Percentiles rank a stretch among this genome's conserved stretches.
phyloP scores from a whole-genome alignment of 2,113 vertebrate genomes.

The Amphilophus citrinellus region DNA sequence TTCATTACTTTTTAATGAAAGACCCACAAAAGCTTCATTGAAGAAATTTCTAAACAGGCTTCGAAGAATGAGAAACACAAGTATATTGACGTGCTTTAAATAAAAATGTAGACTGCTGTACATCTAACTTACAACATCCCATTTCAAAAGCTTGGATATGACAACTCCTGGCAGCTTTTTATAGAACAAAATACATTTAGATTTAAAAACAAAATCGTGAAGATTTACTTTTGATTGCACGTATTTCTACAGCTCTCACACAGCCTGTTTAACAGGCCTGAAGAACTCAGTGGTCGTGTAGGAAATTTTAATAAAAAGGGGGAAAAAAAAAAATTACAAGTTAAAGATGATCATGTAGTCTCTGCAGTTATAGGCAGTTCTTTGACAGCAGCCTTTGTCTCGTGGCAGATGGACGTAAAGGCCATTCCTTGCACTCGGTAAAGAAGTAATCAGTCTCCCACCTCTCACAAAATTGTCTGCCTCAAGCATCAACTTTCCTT shows the following conservation, averaged over 20 bases:
- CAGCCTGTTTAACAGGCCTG: not conserved
- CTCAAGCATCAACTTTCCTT: not conserved
- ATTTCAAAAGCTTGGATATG: not conserved
- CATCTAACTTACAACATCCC: not conserved
- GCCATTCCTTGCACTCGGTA: not conserved
- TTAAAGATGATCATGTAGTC: not conserved
- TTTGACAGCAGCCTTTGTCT: not conserved
- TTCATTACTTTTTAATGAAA: not conserved
- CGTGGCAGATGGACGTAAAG: not conserved
- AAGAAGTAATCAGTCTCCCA: not conserved
- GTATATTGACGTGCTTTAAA: not conserved
- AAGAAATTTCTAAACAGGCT: too few relatives aligned
- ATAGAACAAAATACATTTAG: not conserved
- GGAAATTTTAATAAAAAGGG: not conserved
- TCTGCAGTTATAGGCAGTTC: not conserved
- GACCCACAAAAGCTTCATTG: too few relatives aligned
- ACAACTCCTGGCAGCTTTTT: not conserved
- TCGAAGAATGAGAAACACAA: not conserved
- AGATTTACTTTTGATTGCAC: not conserved
- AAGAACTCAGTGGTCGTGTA: not conserved
- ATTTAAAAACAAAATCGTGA: not conserved
- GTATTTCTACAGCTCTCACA: not conserved
- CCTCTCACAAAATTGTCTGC: not conserved
- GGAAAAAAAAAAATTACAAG: not conserved
- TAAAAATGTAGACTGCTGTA: not conserved